These are phyloP conservation scores for Heteromyza rotundicornis DNA, from an alignment of 2,888 invertebrate genomes.

Conservation along the genomic window DNA sequence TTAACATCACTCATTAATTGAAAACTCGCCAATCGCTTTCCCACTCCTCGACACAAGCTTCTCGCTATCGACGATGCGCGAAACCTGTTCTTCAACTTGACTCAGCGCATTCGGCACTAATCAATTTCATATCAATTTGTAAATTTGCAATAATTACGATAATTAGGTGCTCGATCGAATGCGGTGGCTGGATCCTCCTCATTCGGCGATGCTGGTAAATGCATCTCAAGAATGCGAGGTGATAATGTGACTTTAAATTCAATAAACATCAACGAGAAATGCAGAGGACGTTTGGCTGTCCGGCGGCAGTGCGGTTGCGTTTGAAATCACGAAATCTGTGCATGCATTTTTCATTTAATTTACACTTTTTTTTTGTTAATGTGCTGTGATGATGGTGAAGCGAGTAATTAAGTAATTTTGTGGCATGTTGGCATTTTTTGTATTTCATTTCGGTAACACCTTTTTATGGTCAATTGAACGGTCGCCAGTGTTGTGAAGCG, in stretches of 20 bases:
- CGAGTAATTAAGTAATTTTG: conserved; percentile 52
- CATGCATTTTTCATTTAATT: conserved; percentile 57
- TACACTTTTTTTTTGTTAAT: conserved; percentile 39
- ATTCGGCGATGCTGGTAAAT: conserved; percentile 25
- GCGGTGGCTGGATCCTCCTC: neutral
- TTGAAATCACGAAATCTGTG: conserved; percentile 39
- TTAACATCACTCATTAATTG: neutral
- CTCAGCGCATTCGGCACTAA: conserved; percentile 41
- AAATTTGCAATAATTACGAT: conserved; percentile 62
- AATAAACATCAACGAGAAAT: conserved; percentile 42
- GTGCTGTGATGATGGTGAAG: conserved; percentile 6
- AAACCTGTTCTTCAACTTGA: neutral
- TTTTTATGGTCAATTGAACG: conserved; percentile 28
- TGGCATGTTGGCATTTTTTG: conserved; percentile 29
- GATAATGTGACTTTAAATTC: conserved; percentile 55
- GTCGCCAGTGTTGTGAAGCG: conserved; percentile 19
- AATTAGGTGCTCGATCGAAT: conserved; percentile 50
- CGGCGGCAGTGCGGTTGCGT: neutral
- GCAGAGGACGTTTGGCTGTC: neutral
- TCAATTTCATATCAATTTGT: conserved; percentile 63
- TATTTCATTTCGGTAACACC: conserved; percentile 23
- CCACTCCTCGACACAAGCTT: neutral
- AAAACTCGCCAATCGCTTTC: neutral
- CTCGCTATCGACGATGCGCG: neutral
- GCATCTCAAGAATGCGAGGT: conserved; percentile 54